phyloP scores from a whole-genome alignment of 2,113 vertebrate genomes.

The Dissostichus mawsoni region DNA sequence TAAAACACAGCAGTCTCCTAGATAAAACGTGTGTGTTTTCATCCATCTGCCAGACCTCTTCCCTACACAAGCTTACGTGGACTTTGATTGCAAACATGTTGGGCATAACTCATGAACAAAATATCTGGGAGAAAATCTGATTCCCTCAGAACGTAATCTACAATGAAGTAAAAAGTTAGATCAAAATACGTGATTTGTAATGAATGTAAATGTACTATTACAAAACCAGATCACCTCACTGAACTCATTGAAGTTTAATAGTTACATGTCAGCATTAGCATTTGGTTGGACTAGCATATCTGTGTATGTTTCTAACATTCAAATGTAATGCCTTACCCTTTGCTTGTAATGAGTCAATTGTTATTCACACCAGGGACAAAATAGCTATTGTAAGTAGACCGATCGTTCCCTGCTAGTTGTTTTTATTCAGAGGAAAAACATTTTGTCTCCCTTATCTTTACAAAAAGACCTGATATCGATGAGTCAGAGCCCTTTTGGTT shows the following conservation, averaged over 20 bases:
- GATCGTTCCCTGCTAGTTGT: not conserved
- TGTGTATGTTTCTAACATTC: not conserved
- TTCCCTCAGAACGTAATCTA: no score
- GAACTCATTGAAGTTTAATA: not conserved
- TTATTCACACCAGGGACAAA: constrained; percentile 3
- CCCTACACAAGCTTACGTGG: no score
- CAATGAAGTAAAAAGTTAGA: not conserved
- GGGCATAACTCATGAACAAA: no score
- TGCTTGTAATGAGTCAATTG: constrained; percentile 3
- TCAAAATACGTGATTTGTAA: not conserved
- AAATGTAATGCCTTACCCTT: not conserved
- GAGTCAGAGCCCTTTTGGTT: constrained; percentile 1
- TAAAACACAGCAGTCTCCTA: no score
- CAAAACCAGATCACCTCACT: not conserved
- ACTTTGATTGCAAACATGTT: no score
- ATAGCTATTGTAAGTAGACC: not conserved
- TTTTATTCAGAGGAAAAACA: constrained; percentile 26
- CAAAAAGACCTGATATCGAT: constrained; percentile 13
- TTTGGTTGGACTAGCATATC: not conserved
- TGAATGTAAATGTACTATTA: not conserved
- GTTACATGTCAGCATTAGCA: not conserved
- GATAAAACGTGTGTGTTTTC: no score
- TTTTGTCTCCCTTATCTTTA: constrained; percentile 11
- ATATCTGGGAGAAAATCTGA: no score
- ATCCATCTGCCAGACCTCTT: no score